A percentile compares a stretch with the other conserved stretches of the same genome.
Conservation (phyloP, 2,888 invertebrate species). For the Hydroisotoma schaefferi region DNA sequence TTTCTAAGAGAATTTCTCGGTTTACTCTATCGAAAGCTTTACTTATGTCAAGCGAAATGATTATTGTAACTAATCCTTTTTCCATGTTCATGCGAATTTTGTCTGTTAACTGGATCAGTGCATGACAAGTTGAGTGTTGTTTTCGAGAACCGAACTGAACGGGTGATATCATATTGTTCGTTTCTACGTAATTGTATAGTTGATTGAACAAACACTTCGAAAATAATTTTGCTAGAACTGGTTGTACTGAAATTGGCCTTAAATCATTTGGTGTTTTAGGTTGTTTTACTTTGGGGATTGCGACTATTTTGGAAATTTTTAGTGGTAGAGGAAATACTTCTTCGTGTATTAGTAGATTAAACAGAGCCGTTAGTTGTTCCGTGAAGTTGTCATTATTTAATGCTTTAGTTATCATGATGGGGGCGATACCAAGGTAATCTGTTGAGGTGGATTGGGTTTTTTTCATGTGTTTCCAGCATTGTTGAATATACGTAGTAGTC, state of each 20-base stretch:
- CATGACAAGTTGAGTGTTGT: constrained; percentile 16
- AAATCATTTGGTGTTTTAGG: constrained; percentile 5
- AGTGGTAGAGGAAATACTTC: constrained; percentile 5
- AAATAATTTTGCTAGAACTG: constrained; percentile 20
- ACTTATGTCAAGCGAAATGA: constrained; percentile 15
- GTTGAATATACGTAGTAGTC: not conserved
- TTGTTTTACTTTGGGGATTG: constrained; percentile 15
- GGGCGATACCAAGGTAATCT: not conserved
- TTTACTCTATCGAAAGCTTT: constrained; percentile 19
- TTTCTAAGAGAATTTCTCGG: constrained; percentile 1
- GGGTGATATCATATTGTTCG: constrained; percentile 9
- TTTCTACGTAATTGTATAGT: not conserved
- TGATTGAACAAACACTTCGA: constrained; percentile 20
- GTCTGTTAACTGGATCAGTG: not conserved
- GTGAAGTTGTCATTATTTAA: not conserved
- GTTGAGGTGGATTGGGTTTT: not conserved
- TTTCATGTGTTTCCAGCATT: not conserved
- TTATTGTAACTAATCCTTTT: not conserved
- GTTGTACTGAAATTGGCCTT: constrained; percentile 26
- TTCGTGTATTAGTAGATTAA: not conserved
- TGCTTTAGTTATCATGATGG: not conserved
- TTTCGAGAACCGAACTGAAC: constrained; percentile 19
- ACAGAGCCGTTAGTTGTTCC: not conserved
- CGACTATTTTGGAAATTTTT: constrained; percentile 17
- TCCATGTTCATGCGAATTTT: not conserved